Conservation (phyloP, 2,888 invertebrate species). For the Diogma glabrata region DNA sequence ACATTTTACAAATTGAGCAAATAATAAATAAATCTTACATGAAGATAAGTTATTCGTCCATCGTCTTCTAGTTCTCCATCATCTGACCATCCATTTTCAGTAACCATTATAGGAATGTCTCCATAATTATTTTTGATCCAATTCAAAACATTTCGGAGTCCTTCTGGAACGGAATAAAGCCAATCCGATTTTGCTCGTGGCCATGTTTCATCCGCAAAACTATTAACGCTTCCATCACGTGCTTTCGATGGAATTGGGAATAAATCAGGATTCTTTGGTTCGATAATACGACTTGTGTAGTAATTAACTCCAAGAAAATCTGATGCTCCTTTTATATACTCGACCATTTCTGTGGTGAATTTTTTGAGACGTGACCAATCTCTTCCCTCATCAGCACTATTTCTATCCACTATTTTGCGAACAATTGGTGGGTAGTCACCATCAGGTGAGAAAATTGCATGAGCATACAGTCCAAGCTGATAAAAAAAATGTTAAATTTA, state of each 20-base stretch:
- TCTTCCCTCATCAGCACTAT: slow-evolving; percentile 28
- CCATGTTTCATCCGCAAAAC: slow-evolving; percentile 23
- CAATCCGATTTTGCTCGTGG: slow-evolving; percentile 25
- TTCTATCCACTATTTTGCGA: slow-evolving; percentile 25
- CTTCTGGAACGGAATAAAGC: slow-evolving; percentile 27
- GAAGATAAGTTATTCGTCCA: slow-evolving; percentile 25
- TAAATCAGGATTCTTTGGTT: slow-evolving; percentile 14
- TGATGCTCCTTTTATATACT: slow-evolving; percentile 22
- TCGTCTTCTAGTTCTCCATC: slow-evolving; percentile 24
- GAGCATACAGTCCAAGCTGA: slow-evolving; percentile 32
- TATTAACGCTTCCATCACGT: slow-evolving; percentile 34
- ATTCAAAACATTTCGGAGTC: slow-evolving; percentile 21
- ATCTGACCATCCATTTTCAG: slow-evolving; percentile 45
- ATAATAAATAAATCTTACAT: not conserved
- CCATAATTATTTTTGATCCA: slow-evolving; percentile 8
- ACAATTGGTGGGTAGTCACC: slow-evolving; percentile 30
- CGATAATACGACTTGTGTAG: slow-evolving; percentile 24
- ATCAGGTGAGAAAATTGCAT: slow-evolving; percentile 26
- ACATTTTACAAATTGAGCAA: not conserved
- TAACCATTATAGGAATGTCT: slow-evolving; percentile 35
- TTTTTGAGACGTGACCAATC: slow-evolving; percentile 24
- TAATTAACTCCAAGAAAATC: slow-evolving; percentile 30
- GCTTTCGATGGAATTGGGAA: slow-evolving; percentile 38
- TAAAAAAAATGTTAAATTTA: no score
- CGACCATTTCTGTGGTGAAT: slow-evolving; percentile 7